Conservation (phyloP, 2,797 vertebrate genomes). For the Silurus lanzhouensis region DNA sequence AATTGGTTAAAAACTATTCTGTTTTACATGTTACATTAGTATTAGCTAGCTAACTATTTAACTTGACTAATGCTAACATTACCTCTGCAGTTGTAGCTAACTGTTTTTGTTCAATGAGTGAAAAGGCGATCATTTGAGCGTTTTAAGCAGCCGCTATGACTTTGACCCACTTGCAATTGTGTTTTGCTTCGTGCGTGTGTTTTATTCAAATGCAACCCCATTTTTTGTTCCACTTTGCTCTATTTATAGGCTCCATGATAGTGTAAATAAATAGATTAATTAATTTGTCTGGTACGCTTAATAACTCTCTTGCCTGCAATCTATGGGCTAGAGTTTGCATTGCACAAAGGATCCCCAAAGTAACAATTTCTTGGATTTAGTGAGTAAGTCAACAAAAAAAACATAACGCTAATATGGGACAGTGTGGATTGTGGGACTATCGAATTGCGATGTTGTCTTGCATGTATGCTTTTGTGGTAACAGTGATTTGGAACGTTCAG, state of each 20-base stretch:
- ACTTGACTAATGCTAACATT: neutral
- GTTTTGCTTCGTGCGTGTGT: neutral
- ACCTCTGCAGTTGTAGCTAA: neutral
- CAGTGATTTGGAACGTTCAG: slow-evolving; percentile 91
- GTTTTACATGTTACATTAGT: neutral
- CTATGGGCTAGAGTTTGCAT: neutral
- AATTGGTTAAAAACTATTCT: neutral
- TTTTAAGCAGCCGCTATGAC: neutral
- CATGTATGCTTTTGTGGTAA: slow-evolving; percentile 16
- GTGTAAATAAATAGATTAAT: neutral
- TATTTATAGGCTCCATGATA: neutral
- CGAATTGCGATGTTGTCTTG: neutral
- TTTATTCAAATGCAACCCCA: neutral
- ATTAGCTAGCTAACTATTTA: neutral
- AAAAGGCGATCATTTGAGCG: neutral
- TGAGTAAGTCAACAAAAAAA: neutral
- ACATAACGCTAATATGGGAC: neutral
- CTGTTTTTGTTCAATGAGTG: neutral
- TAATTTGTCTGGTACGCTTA: neutral
- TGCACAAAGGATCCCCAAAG: neutral
- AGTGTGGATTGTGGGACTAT: neutral
- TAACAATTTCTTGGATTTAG: neutral
- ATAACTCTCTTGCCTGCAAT: neutral
- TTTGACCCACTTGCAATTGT: neutral
- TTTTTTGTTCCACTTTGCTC: neutral